Evolutionary conservation across 2,113 vertebrate genomes (phyloP), one percentile per base, ranked within the genome.

Genomic region (Thermophis baileyi): DNA sequence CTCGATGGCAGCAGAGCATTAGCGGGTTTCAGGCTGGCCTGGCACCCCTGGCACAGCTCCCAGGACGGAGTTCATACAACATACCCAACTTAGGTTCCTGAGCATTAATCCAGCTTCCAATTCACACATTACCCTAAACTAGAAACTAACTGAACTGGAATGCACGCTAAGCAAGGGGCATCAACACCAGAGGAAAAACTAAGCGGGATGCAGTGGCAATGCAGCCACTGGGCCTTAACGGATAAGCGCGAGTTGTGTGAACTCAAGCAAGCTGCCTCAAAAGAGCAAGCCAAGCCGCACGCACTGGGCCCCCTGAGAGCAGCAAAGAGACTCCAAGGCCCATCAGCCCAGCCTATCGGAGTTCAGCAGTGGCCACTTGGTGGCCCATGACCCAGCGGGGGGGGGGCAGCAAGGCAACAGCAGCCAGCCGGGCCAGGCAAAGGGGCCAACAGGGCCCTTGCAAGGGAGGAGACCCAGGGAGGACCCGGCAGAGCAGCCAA

Each of bases 341-440:
- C 44, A 25, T 86, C n/a, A 35, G 63, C n/a, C 14, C 14, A 6
- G 12, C 14, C 63, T 18, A 6, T 0, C n/a, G 35, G 63, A 40
- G 40, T 44, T 81, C 18, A 81, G 35, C 69, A 74, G 63, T 6
- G 2, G n/a, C 14, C n/a, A 74, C n/a, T 35, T 74, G 44, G 25
- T 10, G 1, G 18, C 16, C 18, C 8, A 24, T 2, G 14, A 14
- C 12, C 6, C 0, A 24, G 12, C 40, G 0, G 22, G 14, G 87
- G 14, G 87, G 3, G 1, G 51, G n/a, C 20, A 27, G 16, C 22
- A 24, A 20, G 44, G 60, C 47, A 51, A 44, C 90, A 11, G 35
- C 10, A 3, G 63, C 74, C 44, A 25, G 2, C 24, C 24, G 3
- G 24, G 16, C 24, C 69, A 40, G 16, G 50, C 49, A 16, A 74